Conservation (phyloP, 2,797 vertebrate genomes). For the Leucoraja ocellata region DNA sequence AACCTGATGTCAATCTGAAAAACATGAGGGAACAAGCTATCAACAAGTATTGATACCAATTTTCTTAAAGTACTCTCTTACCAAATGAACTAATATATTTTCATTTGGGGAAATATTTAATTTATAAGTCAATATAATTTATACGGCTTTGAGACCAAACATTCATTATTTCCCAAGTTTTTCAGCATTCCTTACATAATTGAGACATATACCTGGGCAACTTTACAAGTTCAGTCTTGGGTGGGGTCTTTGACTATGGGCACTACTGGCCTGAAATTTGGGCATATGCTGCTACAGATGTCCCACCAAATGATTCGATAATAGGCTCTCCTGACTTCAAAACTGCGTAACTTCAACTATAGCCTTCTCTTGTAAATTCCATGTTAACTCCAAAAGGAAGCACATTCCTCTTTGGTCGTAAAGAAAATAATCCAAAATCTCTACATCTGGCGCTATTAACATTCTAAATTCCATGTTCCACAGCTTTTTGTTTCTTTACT, state of each 20-base stretch:
- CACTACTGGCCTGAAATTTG: neutral
- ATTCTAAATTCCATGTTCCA: neutral
- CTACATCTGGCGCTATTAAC: neutral
- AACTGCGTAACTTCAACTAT: neutral
- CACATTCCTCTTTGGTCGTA: neutral
- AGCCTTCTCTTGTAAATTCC: neutral
- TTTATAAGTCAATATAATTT: neutral
- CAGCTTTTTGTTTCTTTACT: neutral
- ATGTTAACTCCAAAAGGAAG: neutral
- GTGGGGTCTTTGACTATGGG: neutral
- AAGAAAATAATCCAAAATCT: neutral
- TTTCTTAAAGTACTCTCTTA: neutral
- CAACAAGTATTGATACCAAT: conserved; percentile 8
- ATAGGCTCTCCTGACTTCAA: neutral
- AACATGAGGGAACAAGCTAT: neutral
- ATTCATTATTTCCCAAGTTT: neutral
- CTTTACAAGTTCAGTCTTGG: neutral
- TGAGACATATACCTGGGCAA: neutral
- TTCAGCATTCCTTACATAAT: neutral
- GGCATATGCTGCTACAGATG: neutral
- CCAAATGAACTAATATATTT: conserved; percentile 18
- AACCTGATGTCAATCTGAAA: conserved; percentile 75
- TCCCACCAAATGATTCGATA: neutral
- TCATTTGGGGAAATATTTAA: conserved; percentile 5
- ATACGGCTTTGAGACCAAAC: neutral